These are phyloP conservation scores for Diploptera punctata DNA, from an alignment of 2,888 invertebrate species.

Conservation along the genomic window DNA sequence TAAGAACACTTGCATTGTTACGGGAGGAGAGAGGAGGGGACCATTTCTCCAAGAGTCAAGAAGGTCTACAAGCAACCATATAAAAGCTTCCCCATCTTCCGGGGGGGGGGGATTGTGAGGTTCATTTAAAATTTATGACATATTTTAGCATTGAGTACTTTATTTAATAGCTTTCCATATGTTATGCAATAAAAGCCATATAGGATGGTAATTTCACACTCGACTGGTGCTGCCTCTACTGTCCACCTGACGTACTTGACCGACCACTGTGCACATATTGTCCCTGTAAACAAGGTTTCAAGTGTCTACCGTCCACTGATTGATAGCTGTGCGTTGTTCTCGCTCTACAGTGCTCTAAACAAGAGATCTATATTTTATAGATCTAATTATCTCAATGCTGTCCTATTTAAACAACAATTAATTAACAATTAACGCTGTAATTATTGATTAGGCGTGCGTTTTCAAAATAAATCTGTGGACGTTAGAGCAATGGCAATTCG, in stretches of 20 bases:
- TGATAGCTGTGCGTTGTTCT: too few species aligned
- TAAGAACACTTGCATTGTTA: neutral
- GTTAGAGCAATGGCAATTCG: too few species aligned
- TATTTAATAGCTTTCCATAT: neutral
- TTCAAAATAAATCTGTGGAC: too few species aligned
- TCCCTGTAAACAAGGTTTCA: too few species aligned
- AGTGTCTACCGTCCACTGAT: too few species aligned
- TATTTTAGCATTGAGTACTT: neutral
- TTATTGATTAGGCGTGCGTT: too few species aligned
- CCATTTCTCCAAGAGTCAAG: neutral
- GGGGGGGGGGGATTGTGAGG: neutral
- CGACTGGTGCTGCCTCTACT: neutral
- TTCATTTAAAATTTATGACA: conserved; percentile 4
- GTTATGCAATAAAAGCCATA: neutral
- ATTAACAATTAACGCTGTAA: too few species aligned
- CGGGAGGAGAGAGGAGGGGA: neutral
- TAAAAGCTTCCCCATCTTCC: neutral
- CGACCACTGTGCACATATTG: too few species aligned
- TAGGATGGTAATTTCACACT: neutral
- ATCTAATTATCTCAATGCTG: too few species aligned
- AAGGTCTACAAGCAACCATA: neutral
- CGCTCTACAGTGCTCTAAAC: too few species aligned
- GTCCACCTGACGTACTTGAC: neutral
- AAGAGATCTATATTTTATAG: too few species aligned
- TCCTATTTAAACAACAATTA: too few species aligned